Conservation (phyloP, 2,113 vertebrate species). For the Eurypyga helias region DNA sequence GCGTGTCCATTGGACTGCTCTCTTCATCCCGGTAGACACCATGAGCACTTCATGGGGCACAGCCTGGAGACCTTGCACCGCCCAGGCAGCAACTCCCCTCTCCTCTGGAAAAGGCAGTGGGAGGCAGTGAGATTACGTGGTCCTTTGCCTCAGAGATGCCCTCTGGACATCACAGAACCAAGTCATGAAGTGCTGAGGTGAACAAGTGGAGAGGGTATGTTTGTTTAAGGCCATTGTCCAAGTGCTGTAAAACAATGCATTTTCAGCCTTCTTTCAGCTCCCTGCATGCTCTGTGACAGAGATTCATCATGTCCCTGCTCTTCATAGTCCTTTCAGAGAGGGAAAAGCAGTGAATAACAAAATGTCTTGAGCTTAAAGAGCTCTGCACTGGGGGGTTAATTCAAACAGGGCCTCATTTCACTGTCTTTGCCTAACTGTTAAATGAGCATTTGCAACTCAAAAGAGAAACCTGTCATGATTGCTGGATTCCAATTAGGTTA, state of each 20-base stretch:
- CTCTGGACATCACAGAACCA: background rate
- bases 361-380: background rate
- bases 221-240: background rate
- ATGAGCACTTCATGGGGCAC: rapidly evolving
- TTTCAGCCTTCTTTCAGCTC: background rate
- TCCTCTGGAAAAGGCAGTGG: background rate
- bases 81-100: rapidly evolving
- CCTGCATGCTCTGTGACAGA: background rate
- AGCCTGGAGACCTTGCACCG: background rate
- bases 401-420: background rate
- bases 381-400: background rate
- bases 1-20: rapidly evolving
- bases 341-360: background rate
- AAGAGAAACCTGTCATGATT: background rate
- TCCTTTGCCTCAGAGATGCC: background rate
- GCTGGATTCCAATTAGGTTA: background rate
- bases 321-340: background rate
- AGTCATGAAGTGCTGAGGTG: background rate
- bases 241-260: background rate
- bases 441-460: background rate
- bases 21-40: background rate
- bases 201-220: background rate
- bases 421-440: background rate
- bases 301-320: background rate
- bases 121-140: rapidly evolving